Evolutionary conservation across 2,113 vertebrate genomes (phyloP).

Genomic region (Tyrannus savana): DNA sequence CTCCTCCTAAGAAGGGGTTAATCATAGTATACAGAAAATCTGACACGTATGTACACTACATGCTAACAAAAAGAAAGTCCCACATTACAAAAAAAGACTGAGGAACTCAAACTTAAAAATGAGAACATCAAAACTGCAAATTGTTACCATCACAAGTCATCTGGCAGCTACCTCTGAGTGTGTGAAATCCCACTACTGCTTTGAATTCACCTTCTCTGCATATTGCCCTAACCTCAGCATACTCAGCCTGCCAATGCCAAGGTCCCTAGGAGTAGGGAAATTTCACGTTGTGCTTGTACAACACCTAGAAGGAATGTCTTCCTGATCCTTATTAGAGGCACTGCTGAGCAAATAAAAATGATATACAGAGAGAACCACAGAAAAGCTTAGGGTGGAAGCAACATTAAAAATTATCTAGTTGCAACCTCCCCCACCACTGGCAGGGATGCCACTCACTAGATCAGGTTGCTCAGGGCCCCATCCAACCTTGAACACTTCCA

Average conservation of each 20-base stretch:
- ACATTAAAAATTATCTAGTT: background rate
- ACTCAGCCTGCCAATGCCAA: too few relatives aligned
- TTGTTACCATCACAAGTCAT: background rate
- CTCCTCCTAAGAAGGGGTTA: background rate
- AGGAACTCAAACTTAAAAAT: background rate
- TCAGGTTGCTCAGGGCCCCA: background rate
- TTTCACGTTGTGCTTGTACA: background rate
- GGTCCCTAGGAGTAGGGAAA: background rate
- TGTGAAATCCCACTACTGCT: background rate
- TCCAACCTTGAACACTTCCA: background rate
- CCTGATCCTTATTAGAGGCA: background rate
- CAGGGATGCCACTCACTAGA: background rate
- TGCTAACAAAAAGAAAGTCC: background rate
- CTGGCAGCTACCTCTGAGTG: background rate
- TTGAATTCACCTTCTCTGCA: background rate
- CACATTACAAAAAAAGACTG: accelerated
- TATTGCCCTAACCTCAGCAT: background rate
- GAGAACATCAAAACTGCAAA: background rate
- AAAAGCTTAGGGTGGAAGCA: background rate
- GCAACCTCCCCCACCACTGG: background rate
- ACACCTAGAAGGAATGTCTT: background rate
- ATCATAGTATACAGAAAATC: background rate
- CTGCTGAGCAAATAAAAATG: background rate
- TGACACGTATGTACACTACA: background rate
- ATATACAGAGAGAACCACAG: background rate